These are phyloP conservation scores for Stylophora pistillata DNA, from an alignment of 64 coral and sea anemone species.

Conservation along the genomic window DNA sequence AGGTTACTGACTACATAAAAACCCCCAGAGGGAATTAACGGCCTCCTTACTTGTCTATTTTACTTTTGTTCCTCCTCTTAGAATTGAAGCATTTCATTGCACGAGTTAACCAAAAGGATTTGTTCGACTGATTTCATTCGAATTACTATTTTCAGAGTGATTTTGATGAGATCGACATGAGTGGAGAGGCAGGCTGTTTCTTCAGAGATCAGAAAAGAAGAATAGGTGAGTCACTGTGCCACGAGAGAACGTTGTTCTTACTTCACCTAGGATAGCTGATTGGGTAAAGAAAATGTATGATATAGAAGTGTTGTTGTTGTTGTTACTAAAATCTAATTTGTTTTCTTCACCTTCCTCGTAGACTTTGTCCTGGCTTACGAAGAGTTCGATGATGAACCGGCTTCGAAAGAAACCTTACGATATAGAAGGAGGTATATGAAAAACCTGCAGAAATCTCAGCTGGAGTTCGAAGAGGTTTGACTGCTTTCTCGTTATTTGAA, in stretches of 20 bases:
- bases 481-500: background rate
- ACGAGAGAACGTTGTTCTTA: no score
- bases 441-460: conserved; percentile 93
- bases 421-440: conserved; percentile 75
- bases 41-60: no score
- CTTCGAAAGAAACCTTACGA: conserved; percentile 26
- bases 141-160: conserved; percentile 14
- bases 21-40: no score
- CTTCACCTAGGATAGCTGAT: no score
- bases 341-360: background rate
- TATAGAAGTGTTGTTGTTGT: no score
- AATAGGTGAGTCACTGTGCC: conserved; percentile 29
- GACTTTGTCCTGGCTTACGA: conserved; percentile 74
- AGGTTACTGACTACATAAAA: no score
- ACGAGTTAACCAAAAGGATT: no score
- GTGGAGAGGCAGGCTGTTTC: conserved; percentile 64
- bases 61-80: no score
- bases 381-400: conserved; percentile 28
- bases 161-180: conserved; percentile 61
- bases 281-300: no score
- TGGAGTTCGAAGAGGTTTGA: conserved; percentile 97
- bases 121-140: background rate
- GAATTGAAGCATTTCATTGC: no score
- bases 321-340: no score
- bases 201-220: conserved; percentile 69